Conservation (phyloP, 2,888 invertebrate species). For the Emmelina monodactyla region DNA sequence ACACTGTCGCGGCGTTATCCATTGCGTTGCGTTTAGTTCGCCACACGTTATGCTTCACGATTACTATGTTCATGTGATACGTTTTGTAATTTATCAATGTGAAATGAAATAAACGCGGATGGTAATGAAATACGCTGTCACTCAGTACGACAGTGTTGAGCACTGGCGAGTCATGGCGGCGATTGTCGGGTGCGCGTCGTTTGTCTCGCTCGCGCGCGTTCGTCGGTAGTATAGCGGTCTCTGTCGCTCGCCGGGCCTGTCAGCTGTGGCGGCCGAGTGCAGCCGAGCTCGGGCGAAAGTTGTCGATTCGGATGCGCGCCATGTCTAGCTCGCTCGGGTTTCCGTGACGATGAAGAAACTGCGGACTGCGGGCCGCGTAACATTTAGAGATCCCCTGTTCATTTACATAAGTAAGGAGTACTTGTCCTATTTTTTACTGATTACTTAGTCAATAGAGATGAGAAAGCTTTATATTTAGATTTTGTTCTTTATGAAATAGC, state of each 20-base stretch:
- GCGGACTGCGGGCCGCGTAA: neutral
- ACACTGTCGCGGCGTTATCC: constrained; percentile 21
- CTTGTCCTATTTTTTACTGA: too few species aligned
- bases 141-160: constrained; percentile 4
- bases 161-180: constrained; percentile 19
- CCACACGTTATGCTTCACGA: neutral
- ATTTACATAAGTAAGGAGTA: too few species aligned
- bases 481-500: too few species aligned
- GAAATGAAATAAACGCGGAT: neutral
- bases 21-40: neutral
- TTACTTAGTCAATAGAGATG: too few species aligned
- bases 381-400: too few species aligned
- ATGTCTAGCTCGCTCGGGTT: constrained; percentile 13
- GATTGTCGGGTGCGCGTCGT: constrained; percentile 28
- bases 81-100: neutral
- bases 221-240: constrained; percentile 27
- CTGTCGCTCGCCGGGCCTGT: constrained; percentile 39
- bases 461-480: too few species aligned
- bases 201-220: constrained; percentile 20
- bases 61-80: neutral
- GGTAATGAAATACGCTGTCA: constrained; percentile 8
- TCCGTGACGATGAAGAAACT: neutral
- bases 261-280: constrained; percentile 58
- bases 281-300: constrained; percentile 43
- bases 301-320: constrained; percentile 51